Evolutionary conservation across 2,797 vertebrate genomes (phyloP), one percentile per base, ranked within the genome.

Genomic region (Psittacula echo): DNA sequence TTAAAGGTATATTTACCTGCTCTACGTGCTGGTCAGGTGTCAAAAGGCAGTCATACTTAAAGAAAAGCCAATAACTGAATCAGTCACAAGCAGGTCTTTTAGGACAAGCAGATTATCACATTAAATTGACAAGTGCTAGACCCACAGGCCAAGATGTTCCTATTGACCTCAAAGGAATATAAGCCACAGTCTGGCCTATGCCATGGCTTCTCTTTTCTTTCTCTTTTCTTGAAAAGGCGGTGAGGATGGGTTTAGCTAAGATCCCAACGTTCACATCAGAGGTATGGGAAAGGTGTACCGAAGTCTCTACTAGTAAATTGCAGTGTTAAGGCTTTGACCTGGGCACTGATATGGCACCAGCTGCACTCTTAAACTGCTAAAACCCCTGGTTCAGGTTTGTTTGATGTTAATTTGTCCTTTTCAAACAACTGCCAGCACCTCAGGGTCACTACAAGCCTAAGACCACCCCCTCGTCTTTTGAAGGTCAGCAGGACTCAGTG

Each of bases 11-110:
- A 61, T 58, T 75, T 56, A 65, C 65, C 6, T 87, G 65, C 64
- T 79, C 32, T 65, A 53, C 1, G 1, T 61, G 37, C 30, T 60
- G n/a, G 24, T 47, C 42, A 44, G 37, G 39, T 39, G 78, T 94
- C 0, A 0, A 29, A 62, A 32, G 27, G 58, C 9, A 71, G 56
- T 41, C 11, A 8, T 6, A 7, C 17, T 68, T 2, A 5, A 81
- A 92, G 67, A 50, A 76, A 94, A 83, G 61, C 22, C 20, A 50
- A 1, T 58, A 32, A 16, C 9, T 68, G 29, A 75, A 34, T 32
- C 18, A n/a, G 64, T 26, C 30, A 50, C 27, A 67, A 20, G 11
- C 24, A 39, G 6, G 5, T 44, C 15, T 65, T 80, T 78, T 50
- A 68, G 58, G n/a, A 90, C n/a, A 87, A 56, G 14, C 4, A 85